These are phyloP conservation scores for Bungarus multicinctus DNA, from an alignment of 2,113 vertebrate genomes.

Conservation along the genomic window DNA sequence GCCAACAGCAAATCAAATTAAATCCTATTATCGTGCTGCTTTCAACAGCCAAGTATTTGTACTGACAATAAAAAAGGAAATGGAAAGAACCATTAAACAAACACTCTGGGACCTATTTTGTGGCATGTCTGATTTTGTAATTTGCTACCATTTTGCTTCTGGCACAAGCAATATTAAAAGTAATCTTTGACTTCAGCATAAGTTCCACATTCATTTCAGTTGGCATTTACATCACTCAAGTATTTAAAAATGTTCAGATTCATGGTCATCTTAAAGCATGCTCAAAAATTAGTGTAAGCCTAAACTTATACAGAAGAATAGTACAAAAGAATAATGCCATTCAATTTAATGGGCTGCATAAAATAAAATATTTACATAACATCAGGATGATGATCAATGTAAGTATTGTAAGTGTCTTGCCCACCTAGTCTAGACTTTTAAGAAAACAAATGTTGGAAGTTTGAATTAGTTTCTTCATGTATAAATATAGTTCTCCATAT, in stretches of 20 bases:
- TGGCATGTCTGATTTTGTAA: background rate
- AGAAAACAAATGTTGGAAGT: background rate
- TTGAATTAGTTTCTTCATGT: background rate
- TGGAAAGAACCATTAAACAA: background rate
- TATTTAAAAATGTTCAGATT: background rate
- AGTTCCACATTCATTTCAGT: background rate
- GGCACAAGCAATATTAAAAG: background rate
- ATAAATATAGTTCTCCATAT: background rate
- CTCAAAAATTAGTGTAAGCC: background rate
- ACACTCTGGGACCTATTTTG: background rate
- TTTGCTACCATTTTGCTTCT: background rate
- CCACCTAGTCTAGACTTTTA: background rate
- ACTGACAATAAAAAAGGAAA: background rate
- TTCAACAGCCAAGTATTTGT: background rate
- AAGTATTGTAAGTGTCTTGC: background rate
- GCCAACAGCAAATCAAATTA: slow-evolving; percentile 5
- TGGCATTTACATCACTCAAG: background rate
- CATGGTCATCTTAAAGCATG: background rate
- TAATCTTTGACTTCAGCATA: background rate
- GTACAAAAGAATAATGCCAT: background rate
- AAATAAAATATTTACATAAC: background rate
- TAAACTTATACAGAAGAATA: background rate
- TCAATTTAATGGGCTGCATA: background rate
- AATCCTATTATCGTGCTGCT: background rate
- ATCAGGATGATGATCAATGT: background rate